Evolutionary conservation across 2,888 invertebrate genomes (phyloP), one percentile per base, ranked within the genome.

Genomic region (Leptinotarsa haldemani): DNA sequence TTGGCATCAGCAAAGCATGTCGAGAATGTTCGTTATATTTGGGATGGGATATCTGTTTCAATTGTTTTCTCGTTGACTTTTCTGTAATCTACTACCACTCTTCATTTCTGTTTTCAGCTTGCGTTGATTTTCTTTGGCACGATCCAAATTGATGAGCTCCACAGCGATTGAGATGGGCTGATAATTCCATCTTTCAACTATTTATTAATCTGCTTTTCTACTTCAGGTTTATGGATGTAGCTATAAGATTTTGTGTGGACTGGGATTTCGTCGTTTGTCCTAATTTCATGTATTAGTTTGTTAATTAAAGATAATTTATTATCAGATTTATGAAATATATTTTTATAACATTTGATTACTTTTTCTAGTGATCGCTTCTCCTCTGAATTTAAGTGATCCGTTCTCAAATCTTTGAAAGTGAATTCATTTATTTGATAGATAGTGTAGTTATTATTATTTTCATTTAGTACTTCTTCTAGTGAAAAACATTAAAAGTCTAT

Each of bases 231-330:
- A 40, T 70, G 70, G 18, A 65, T 66, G n/a, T 61, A 53, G 4
- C 63, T 25, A 46, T 74, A 70, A 30, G 69, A 74, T 70, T 66
- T 65, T 9, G 53, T 63, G 47, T 71, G 56, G 20, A 64, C 68
- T 53, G 67, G 70, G n/a, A n/a, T 18, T 48, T 77, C 69, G 20
- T 67, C 71, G 20, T 20, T 66, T 30, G 70, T 75, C 50, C 73
- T 78, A 20, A 74, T 73, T 25, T 78, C 61, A 58, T 77, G 74
- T 67, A 75, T 65, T 13, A 75, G 66, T 65, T 22, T n/a, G 18
- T 66, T 69, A 7, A 70, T 74, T 18, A 73, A 53, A n/a, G 4
- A 16, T 13, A 74, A 15, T 69, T 64, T 47, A 9, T 72, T 65
- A 16, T 65, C 30, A 5, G 25, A 65, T 50, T 71, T 22, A 20